Evolutionary conservation across 2,888 invertebrate genomes (phyloP), one percentile per base, ranked within the genome.

Genomic region (Adelognathus sp.): DNA sequence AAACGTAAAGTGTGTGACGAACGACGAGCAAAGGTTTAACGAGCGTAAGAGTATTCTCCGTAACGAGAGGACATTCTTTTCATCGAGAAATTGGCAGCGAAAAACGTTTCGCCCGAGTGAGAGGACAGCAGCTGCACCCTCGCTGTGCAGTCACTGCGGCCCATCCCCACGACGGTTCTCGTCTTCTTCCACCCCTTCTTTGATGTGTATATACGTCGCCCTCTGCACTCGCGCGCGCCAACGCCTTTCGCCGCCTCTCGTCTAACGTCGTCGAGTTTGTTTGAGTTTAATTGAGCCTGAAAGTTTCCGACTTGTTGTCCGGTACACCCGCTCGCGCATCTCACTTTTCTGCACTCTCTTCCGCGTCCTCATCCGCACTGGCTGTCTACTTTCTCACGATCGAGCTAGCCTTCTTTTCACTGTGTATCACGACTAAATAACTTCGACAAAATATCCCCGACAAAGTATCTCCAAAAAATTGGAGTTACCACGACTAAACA

Each of bases 201-300:
- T 39, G 6, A 41, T 3, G 16, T 6, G 6, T 14, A 1, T 50
- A 50, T 50, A 50, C 58, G 58, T 64, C 56, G 60, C 21, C 66
- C 56, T 71, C 54, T 39, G 58, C 36, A 46, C 66, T 64, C 56
- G n/a, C n/a, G n/a, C 33, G 29, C 44, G 33, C 46, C 33, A 50
- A 33, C 36, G 66, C 46, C 36, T 61, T 72, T 67, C 67, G 60
- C 44, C 50, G 33, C 54, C 74, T 46, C 69, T 58, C 46, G 74
- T 72, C 63, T 79, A 83, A 82, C 84, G 81, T 84, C 81, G 66
- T 71, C 76, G 84, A 87, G 84, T 87, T 87, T 83, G 81, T 85
- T 83, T 81, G 86, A 87, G 86, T 86, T 87, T 86, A 87, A 87
- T 87, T 87, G 86, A 87, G 86, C 86, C 83, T 84, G 83, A 86